Evolutionary conservation across 2,113 vertebrate genomes (phyloP).

Genomic region (Neogobius melanostomus): DNA sequence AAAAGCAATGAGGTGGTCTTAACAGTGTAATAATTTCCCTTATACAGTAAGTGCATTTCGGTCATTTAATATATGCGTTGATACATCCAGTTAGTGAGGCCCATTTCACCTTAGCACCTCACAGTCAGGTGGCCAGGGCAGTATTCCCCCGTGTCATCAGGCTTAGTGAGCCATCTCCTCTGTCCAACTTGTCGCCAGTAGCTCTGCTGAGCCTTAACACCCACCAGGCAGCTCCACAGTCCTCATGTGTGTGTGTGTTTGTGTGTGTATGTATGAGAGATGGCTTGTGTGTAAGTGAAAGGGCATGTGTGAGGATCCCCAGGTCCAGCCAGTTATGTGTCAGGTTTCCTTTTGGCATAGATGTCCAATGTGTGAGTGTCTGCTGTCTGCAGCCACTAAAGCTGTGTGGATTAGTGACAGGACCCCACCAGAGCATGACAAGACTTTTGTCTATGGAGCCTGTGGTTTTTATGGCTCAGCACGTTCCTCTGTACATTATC

Average conservation of each 20-base stretch:
- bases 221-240: conserved; percentile 59
- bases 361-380: conserved; percentile 34
- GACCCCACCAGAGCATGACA: conserved; percentile 76
- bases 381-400: conserved; percentile 74
- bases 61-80: neutral
- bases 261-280: too few relatives aligned
- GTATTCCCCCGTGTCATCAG: conserved; percentile 77
- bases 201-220: conserved; percentile 79
- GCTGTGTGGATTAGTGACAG: conserved; percentile 76
- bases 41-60: neutral
- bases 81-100: too few relatives aligned
- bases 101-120: neutral
- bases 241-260: conserved; percentile 27
- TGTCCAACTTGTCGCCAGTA: conserved; percentile 82
- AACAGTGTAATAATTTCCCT: neutral
- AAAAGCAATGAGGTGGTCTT: neutral
- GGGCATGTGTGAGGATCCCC: conserved; percentile 41
- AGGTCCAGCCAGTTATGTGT: conserved; percentile 58
- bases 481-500: conserved; percentile 28
- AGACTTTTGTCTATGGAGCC: conserved; percentile 78
- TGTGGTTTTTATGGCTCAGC: conserved; percentile 64
- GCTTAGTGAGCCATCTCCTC: conserved; percentile 79
- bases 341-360: conserved; percentile 54
- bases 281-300: conserved; percentile 5
- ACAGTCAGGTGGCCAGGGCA: conserved; percentile 76